phyloP scores from a whole-genome alignment of 92 coral and sea anemone genomes.

The Phymanthus crucifer region DNA sequence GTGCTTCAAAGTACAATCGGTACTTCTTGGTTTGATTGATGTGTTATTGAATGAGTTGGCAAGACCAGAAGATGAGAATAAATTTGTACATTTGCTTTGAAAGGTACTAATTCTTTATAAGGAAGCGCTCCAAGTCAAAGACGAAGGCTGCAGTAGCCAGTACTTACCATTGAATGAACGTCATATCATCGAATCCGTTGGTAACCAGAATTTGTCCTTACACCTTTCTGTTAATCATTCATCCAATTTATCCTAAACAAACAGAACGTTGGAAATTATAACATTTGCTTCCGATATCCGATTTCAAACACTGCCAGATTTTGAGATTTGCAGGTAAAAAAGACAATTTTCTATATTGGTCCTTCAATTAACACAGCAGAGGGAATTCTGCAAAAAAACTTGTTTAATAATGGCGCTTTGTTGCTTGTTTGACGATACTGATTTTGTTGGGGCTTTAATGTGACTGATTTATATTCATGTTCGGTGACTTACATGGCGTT shows the following conservation, averaged over 20 bases:
- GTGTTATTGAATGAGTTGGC: neutral
- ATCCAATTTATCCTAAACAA: neutral
- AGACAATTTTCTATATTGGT: slow-evolving; percentile 9
- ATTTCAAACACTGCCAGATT: neutral
- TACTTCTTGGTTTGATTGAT: slow-evolving; percentile 3
- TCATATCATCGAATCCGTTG: neutral
- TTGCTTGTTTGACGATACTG: neutral
- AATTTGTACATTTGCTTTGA: neutral
- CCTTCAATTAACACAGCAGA: neutral
- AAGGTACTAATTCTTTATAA: neutral
- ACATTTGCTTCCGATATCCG: slow-evolving; percentile 15
- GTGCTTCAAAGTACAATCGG: neutral
- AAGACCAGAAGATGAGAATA: neutral
- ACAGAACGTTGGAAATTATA: slow-evolving; percentile 3
- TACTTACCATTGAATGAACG: neutral
- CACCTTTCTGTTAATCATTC: slow-evolving; percentile 21
- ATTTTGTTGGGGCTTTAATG: neutral
- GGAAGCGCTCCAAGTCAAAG: neutral
- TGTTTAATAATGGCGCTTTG: neutral
- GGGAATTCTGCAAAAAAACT: neutral
- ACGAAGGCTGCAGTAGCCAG: neutral
- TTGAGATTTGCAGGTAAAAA: neutral
- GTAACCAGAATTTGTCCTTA: neutral
- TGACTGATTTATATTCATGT: neutral
- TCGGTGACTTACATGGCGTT: neutral